These are phyloP conservation scores for Dicaeum eximium DNA, from an alignment of 2,113 vertebrate species.

Conservation along the genomic window DNA sequence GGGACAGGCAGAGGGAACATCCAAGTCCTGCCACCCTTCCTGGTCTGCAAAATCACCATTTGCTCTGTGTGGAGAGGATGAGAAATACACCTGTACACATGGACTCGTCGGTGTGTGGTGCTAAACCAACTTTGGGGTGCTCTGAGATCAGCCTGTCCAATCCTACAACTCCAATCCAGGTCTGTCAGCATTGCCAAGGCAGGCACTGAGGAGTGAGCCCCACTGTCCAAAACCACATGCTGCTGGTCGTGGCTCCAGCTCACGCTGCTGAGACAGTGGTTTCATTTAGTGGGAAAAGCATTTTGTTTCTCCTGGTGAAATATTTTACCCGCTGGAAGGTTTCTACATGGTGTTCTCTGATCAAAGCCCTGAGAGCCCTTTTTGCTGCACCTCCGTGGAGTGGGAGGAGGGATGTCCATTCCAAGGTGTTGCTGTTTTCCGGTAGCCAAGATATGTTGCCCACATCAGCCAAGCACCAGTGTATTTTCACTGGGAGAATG, in stretches of 20 bases:
- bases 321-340: neutral
- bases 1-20: neutral
- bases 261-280: neutral
- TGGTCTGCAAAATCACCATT: neutral
- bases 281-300: neutral
- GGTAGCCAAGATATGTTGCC: neutral
- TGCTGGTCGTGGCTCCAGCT: neutral
- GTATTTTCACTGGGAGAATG: neutral
- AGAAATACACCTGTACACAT: neutral
- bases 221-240: fast-evolving
- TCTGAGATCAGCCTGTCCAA: neutral
- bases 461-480: neutral
- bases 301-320: neutral
- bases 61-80: neutral
- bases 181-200: neutral
- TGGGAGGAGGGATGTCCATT: neutral
- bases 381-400: neutral
- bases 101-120: fast-evolving
- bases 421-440: neutral
- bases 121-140: neutral
- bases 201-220: neutral
- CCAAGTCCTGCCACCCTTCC: neutral
- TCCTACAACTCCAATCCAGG: neutral
- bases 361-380: neutral
- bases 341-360: neutral